Evolutionary conservation across 1,140 invertebrate species (phyloP), one percentile per base, ranked within the genome.

Genomic region (Camponotus floridanus): DNA sequence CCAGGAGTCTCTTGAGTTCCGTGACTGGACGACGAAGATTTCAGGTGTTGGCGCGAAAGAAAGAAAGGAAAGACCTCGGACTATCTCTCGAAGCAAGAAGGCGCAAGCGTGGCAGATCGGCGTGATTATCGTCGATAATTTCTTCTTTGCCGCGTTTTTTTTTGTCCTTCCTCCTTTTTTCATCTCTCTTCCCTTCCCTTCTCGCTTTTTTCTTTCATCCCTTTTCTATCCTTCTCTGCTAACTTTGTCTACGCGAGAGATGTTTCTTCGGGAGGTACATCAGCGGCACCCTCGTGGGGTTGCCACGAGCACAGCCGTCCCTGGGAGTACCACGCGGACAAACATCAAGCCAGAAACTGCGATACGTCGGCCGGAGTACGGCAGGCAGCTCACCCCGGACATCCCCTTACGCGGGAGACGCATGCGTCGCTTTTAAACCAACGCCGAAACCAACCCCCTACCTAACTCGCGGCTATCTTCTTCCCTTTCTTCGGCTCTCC

Each of bases 261-360:
- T 73, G 31, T 64, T 31, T 42, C 62, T 79, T 26, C 7, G 33
- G 7, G 1, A 45, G 11, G 0, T 65, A 65, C 39, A 39, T 39
- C n/a, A 48, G 31, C 62, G 62, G 64, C 57, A 78, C 57, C 92
- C 92, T 93, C 92, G 91, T 92, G 92, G 26, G 87, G 33, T 84
- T 76, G 76, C 76, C 42, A 83, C 62, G 79, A 84, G 78, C 86
- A 89, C 86, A 68, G 33, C 71, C 86, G 70, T 91, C 86, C 89
- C 90, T 92, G 89, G 90, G 90, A 93, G 92, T 91, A 94, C 93
- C 94, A 94, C 93, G 93, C 94, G 94, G 92, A 94, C 94, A 95
- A 95, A 95, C 94, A 95, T 95, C 94, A 91, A 93, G 93, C 86
- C 90, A 94, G 94, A 93, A 93, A 95, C 94, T 95, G 94, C 94